phyloP scores from a whole-genome alignment of 2,797 vertebrate genomes.

The Alosa sapidissima region DNA sequence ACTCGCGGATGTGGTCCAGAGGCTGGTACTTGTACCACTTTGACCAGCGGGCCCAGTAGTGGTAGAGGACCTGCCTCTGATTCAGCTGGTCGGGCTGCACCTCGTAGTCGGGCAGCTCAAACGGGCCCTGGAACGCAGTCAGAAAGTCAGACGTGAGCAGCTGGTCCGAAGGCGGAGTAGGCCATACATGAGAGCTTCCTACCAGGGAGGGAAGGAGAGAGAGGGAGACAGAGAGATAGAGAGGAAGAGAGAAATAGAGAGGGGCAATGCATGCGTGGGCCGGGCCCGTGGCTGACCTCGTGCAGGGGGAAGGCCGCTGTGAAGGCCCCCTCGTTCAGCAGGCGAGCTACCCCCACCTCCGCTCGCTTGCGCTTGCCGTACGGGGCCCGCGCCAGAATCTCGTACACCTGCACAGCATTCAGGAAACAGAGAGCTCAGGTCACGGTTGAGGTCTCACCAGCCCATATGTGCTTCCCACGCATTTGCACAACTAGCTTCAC shows the following conservation, averaged over 20 bases:
- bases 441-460: background rate
- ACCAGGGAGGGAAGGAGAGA: background rate
- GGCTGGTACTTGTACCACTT: conserved; percentile 83
- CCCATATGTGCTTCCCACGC: background rate
- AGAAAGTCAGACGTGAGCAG: conserved; percentile 19
- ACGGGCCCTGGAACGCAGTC: conserved; percentile 66
- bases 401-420: conserved; percentile 70
- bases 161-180: background rate
- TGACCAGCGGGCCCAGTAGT: conserved; percentile 79
- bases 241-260: background rate
- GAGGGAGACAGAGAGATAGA: background rate
- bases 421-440: background rate
- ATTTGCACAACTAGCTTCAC: background rate
- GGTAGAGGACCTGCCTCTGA: conserved; percentile 74
- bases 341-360: conserved; percentile 76
- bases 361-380: conserved; percentile 77
- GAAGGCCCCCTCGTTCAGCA: conserved; percentile 75
- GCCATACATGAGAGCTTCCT: background rate
- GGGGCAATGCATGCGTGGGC: background rate
- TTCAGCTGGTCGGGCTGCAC: conserved; percentile 70
- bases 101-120: conserved; percentile 64
- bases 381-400: conserved; percentile 74
- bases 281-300: conserved; percentile 63
- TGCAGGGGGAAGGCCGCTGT: conserved; percentile 76
- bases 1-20: conserved; percentile 79